Base-by-base conservation (phyloP, 2,888 invertebrate species). In the Lingula anatina region DNA sequence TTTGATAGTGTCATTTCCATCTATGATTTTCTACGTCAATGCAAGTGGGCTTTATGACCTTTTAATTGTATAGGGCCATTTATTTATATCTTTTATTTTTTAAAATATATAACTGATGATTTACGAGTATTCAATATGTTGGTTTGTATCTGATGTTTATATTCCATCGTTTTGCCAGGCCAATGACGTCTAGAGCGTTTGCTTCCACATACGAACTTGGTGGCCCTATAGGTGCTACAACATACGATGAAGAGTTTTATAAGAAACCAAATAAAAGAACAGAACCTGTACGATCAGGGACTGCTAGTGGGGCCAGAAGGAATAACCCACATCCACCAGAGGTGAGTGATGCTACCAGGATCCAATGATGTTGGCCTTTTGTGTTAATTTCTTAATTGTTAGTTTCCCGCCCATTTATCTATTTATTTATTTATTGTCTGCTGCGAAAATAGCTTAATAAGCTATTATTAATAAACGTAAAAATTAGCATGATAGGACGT, bases 311-410 rank as follows among this genome's bases (percentile, higher is more conserved):
- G 20, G 47, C 56, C 25, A 51, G 69, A 25, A 59, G 54, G 40
- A 64, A 71, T 51, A 71, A 66, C 26, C 71, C 71, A 18, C 70
- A 71, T 45, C 72, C 72, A 40, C 46, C 56, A 26, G 54, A 71
- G 65, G 71, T 70, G 55, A 37, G 50, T 26, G 23, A 26, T 20
- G n/a, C n/a, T n/a, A n/a, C n/a, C n/a, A n/a, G n/a, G n/a, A 38
- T 21, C 38, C 5, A 20, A 31, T 15, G 9, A 31, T 15, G 15
- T 15, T 15, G 9, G 15, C 35, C 35, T 15, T 15, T 12, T 15
- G 15, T 12, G 15, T 15, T 15, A 9, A 31, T 15, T 31, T 9
- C 35, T 15, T 31, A 31, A n/a, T 31, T 9, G 15, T 31, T 15
- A 31, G 9, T 31, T n/a, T n/a, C n/a, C n/a, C n/a, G n/a, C n/a